Base-by-base conservation (phyloP, 2,797 vertebrate genomes). In the Karalla daura region DNA sequence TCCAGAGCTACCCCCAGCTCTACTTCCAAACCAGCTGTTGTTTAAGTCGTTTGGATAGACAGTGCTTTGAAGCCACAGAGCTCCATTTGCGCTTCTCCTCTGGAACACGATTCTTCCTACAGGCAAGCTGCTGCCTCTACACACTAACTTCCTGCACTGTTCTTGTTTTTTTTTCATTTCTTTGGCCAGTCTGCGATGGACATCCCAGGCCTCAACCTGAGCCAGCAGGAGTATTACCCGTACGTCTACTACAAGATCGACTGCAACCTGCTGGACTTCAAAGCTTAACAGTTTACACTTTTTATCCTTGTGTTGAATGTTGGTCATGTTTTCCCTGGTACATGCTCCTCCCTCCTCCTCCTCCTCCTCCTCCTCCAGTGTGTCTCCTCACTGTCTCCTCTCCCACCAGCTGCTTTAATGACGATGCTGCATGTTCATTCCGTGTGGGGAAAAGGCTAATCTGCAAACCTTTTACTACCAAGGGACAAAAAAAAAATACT, bases 211-310 rank as follows among this genome's bases (percentile, higher is more conserved):
- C 92, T 99, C 83, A 99, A 98, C 88, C 94, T 99, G 87, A 98
- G 96, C 82, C 96, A 98, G 78, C 97, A 99, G 83, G 98, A 99
- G 76, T 99, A 99, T 89, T 98, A 99, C 70, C 98, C 98, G 0
- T 99, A 99, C 7, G 97, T 99, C 59, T 99, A 98, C 92, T 99
- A 99, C 94, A 99, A 98, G 93, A 98, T 98, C 3, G 96, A 99
- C 77, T 99, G 97, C 93, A 99, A 96, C 87, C 91, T 98, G 88
- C 91, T 98, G 82, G 97, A 99, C 82, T 98, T 98, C 92, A 99
- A 99, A 94, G 62, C 76, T 33, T 83, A 84, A 65, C 21, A 54
- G 53, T 30, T 67, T 51, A 9, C 9, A 44, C n/a, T 55, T 63
- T 49, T 58, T 63, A 58, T 93, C 85, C 87, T 82, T 88, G 83